These are phyloP conservation scores for Ophiodon elongatus DNA, from an alignment of 2,113 vertebrate genomes.

Conservation along the genomic window DNA sequence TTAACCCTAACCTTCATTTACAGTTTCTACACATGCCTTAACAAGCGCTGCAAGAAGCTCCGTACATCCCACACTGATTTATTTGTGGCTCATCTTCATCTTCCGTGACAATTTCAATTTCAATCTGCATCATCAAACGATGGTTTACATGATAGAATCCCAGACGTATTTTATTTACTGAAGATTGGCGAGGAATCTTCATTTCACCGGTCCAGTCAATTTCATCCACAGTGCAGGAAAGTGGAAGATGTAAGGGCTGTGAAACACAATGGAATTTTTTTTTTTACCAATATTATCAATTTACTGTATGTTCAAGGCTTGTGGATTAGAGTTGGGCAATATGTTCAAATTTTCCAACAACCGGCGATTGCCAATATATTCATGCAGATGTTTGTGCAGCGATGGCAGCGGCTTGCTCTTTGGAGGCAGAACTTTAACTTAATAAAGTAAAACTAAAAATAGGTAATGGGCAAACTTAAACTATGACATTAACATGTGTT, in stretches of 20 bases:
- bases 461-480: too few relatives aligned
- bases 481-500: too few relatives aligned
- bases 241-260: not conserved
- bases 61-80: slow-evolving; percentile 15
- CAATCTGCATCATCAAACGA: not conserved
- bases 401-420: too few relatives aligned
- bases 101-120: slow-evolving; percentile 17
- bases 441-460: not conserved
- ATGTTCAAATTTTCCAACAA: too few relatives aligned
- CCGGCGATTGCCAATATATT: not conserved
- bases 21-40: slow-evolving; percentile 18
- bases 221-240: not conserved
- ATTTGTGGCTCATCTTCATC: slow-evolving; percentile 43
- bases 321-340: not conserved
- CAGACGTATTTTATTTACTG: not conserved
- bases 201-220: not conserved
- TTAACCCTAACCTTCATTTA: slow-evolving; percentile 61
- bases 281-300: not conserved
- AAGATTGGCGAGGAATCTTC: not conserved
- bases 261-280: not conserved
- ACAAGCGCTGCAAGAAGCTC: slow-evolving; percentile 26
- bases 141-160: not conserved
- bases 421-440: too few relatives aligned
- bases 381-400: not conserved
- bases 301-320: not conserved